phyloP scores from a whole-genome alignment of 2,797 vertebrate species.

The Anas flavirostris region DNA sequence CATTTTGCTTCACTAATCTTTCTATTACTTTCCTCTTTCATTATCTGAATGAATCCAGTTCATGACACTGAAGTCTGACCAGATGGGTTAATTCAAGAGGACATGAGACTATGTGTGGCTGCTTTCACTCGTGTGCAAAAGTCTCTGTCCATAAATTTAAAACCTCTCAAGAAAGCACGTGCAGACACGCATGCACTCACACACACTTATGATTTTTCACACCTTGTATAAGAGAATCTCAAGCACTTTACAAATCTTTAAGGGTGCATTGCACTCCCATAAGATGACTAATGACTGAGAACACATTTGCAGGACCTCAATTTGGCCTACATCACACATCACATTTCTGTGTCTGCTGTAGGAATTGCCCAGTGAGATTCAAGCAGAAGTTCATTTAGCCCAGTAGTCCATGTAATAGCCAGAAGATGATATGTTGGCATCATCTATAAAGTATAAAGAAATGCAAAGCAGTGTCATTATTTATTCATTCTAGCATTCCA shows the following conservation, averaged over 20 bases:
- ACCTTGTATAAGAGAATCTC: conserved; percentile 24
- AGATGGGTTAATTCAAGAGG: conserved; percentile 9
- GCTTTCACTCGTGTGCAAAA: conserved; percentile 8
- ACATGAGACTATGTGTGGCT: neutral
- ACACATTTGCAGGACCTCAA: conserved; percentile 22
- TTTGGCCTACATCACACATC: conserved; percentile 30
- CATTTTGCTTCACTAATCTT: neutral
- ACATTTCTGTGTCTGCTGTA: neutral
- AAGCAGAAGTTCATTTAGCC: conserved; percentile 38
- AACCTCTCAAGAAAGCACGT: neutral
- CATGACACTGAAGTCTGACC: neutral
- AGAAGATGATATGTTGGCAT: neutral
- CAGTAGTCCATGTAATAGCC: neutral
- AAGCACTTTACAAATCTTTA: conserved; percentile 57
- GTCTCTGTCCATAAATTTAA: conserved; percentile 31
- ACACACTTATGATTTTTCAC: conserved; percentile 12
- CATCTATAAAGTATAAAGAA: neutral
- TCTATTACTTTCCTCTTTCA: neutral
- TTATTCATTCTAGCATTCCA: neutral
- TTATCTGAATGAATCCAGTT: neutral
- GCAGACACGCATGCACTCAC: neutral
- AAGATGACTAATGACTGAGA: conserved; percentile 35
- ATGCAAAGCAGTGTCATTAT: neutral
- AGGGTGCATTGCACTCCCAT: neutral
- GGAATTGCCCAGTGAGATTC: neutral